Evolutionary conservation across 1,140 invertebrate genomes (phyloP).

Genomic region (Papilio aristodemus): DNA sequence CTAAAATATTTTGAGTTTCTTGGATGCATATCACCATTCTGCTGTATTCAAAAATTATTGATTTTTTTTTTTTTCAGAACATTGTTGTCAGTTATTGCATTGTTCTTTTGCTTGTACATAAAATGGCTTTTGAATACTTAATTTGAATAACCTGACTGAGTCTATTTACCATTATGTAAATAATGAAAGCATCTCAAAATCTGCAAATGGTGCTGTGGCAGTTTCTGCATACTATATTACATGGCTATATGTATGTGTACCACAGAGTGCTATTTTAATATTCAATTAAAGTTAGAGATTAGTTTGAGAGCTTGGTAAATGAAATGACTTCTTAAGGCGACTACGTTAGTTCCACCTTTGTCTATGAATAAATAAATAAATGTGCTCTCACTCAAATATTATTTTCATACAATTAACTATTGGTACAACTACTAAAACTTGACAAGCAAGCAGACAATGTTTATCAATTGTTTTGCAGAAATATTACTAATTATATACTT

Average conservation of each 20-base stretch:
- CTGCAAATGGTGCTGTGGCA: not conserved
- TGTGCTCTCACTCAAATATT: too few species aligned
- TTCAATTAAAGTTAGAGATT: constrained; percentile 3
- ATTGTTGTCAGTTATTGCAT: not conserved
- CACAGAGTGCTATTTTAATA: constrained; percentile 13
- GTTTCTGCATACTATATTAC: constrained; percentile 11
- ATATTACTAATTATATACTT: too few species aligned
- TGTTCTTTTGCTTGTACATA: constrained; percentile 8
- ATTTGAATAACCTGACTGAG: constrained; percentile 8
- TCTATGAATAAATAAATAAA: too few species aligned
- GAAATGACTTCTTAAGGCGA: too few species aligned
- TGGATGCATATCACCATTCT: too few species aligned
- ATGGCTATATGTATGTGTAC: not conserved
- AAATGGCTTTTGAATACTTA: constrained; percentile 12
- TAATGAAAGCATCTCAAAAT: constrained; percentile 18
- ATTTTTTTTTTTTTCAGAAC: not conserved
- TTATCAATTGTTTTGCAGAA: too few species aligned
- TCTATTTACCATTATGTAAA: constrained; percentile 22
- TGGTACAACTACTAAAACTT: too few species aligned
- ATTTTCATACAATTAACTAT: too few species aligned
- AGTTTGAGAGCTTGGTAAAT: not conserved
- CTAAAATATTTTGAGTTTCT: too few species aligned
- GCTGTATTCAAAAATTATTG: not conserved
- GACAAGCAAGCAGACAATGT: too few species aligned
- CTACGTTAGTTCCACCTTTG: too few species aligned